Conservation (phyloP, 2,797 vertebrate species). For the Acipenser transmontanus region DNA sequence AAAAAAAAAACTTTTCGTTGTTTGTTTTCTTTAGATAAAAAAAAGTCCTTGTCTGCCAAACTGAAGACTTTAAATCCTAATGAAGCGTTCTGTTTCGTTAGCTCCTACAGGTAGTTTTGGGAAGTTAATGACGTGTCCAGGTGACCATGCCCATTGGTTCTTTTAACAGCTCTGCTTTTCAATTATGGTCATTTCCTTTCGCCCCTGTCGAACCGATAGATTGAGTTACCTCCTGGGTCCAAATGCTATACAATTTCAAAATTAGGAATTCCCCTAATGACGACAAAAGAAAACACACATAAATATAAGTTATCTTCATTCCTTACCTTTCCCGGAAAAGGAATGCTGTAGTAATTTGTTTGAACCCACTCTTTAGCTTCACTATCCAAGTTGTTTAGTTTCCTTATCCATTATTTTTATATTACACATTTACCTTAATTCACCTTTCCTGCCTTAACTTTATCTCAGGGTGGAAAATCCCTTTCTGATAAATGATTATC, state of each 20-base stretch:
- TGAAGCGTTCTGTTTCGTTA: background rate
- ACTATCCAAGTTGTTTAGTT: too few species aligned
- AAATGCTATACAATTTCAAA: background rate
- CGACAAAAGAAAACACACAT: too few species aligned
- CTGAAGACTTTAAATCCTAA: background rate
- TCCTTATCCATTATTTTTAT: too few species aligned
- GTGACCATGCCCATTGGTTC: conserved; percentile 30
- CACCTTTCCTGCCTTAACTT: too few species aligned
- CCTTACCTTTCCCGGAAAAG: too few species aligned
- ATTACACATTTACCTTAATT: too few species aligned
- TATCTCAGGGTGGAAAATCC: too few species aligned
- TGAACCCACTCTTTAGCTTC: too few species aligned
- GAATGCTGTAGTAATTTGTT: too few species aligned
- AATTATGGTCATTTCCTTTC: conserved; percentile 21
- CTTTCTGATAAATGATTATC: too few species aligned
- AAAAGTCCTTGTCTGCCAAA: conserved; percentile 3
- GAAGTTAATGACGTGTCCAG: conserved; percentile 44
- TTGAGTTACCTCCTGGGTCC: background rate
- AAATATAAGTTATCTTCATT: too few species aligned
- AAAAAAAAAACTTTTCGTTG: background rate
- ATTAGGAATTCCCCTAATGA: too few species aligned
- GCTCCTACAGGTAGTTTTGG: conserved; percentile 41
- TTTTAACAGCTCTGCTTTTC: conserved; percentile 6
- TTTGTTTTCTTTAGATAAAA: background rate
- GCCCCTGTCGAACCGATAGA: conserved; percentile 4